These are phyloP conservation scores for Ornithoptera priamus DNA, from an alignment of 2,888 invertebrate species.

Conservation along the genomic window DNA sequence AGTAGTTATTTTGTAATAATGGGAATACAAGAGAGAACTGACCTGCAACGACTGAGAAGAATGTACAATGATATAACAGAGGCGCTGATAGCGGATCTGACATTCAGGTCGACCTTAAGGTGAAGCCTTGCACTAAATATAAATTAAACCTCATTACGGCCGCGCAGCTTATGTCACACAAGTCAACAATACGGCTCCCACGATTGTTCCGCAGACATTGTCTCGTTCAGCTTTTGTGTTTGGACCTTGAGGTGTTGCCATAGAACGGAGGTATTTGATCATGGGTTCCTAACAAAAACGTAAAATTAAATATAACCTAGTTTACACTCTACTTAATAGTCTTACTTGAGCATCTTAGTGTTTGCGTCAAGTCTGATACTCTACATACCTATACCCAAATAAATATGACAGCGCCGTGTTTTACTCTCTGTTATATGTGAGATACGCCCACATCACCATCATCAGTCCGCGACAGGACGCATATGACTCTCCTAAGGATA, in stretches of 20 bases:
- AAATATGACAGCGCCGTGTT: no score
- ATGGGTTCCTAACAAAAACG: no score
- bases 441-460: no score
- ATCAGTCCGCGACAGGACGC: no score
- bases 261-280: constrained; percentile 11
- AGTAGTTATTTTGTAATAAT: not conserved
- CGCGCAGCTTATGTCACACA: constrained; percentile 62
- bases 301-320: no score
- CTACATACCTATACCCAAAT: no score
- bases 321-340: no score
- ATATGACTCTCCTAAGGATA: no score
- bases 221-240: constrained; percentile 35
- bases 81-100: constrained; percentile 21
- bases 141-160: constrained; percentile 59
- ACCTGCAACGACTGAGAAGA: not conserved
- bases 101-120: constrained; percentile 37
- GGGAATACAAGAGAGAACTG: not conserved
- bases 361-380: no score
- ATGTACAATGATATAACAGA: constrained; percentile 28
- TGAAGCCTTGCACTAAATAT: constrained; percentile 66
- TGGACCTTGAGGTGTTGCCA: constrained; percentile 32
- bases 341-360: no score
- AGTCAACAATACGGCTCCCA: constrained; percentile 54
- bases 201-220: constrained; percentile 43
- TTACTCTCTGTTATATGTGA: no score